These are phyloP conservation scores for Trachops cirrhosus DNA, from an alignment of 2,797 vertebrate genomes.

Conservation along the genomic window DNA sequence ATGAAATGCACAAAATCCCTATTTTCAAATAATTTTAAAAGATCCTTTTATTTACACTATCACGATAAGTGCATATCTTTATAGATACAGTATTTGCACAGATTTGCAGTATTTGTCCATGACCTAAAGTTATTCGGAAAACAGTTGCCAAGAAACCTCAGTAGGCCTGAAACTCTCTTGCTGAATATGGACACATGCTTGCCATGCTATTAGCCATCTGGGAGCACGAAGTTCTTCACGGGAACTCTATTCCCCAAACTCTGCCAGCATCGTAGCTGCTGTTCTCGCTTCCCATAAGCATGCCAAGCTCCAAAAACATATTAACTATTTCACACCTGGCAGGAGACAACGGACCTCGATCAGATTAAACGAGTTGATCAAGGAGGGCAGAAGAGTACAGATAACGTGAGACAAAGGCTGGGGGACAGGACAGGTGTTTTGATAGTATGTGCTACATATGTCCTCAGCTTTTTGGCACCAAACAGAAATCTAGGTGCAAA, in stretches of 20 bases:
- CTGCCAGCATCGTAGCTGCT: not conserved
- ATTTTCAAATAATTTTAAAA: not conserved
- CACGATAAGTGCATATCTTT: not conserved
- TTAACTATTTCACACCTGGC: not conserved
- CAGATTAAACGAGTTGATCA: not conserved
- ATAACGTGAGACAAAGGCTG: not conserved
- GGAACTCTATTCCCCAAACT: not conserved
- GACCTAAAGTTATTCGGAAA: not conserved
- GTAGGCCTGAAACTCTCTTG: not conserved
- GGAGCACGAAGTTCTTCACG: not conserved
- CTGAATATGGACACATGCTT: not conserved
- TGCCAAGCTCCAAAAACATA: not conserved
- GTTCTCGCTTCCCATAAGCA: not conserved
- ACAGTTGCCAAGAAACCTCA: not conserved
- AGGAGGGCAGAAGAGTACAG: not conserved
- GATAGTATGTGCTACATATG: not conserved
- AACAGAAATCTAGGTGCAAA: not conserved
- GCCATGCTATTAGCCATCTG: not conserved
- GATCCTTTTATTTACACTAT: not conserved
- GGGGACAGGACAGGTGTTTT: not conserved
- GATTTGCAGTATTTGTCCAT: not conserved
- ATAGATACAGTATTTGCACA: not conserved
- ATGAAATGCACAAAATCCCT: not conserved
- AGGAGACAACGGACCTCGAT: not conserved
- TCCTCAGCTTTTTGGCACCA: not conserved